phyloP scores from a whole-genome alignment of 2,113 vertebrate genomes.

The Lepidiolamprologus cunningtoni region DNA sequence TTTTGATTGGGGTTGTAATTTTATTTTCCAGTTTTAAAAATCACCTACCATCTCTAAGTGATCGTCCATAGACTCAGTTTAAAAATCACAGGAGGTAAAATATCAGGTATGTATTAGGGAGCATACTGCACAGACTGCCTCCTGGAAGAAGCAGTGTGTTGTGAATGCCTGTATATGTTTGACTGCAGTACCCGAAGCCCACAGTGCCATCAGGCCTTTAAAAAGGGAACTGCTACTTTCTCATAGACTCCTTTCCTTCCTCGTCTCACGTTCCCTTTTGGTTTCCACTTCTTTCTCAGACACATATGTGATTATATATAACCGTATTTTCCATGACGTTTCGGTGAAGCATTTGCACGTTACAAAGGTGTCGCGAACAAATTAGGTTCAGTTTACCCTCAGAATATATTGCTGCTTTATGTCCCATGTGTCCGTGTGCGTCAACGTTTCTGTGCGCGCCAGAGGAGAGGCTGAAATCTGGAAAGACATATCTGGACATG shows the following conservation, averaged over 20 bases:
- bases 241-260: not conserved
- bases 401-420: not conserved
- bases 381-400: not conserved
- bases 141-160: not conserved
- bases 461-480: not conserved
- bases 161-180: not conserved
- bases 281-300: not conserved
- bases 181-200: slow-evolving; percentile 40
- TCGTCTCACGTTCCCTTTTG: not conserved
- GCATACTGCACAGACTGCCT: not conserved
- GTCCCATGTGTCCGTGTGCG: not conserved
- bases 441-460: not conserved
- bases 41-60: not conserved
- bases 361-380: not conserved
- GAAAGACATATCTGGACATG: not conserved
- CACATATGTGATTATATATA: slow-evolving; percentile 8
- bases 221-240: slow-evolving; percentile 46
- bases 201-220: slow-evolving; percentile 70
- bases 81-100: slow-evolving; percentile 4
- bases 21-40: not conserved
- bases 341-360: not conserved
- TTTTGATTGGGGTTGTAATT: not conserved
- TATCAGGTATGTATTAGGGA: slow-evolving; percentile 9
- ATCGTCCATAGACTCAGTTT: not conserved
- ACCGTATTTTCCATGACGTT: not conserved